Conservation (phyloP, 2,113 vertebrate genomes). For the Hydrolagus affinis region DNA sequence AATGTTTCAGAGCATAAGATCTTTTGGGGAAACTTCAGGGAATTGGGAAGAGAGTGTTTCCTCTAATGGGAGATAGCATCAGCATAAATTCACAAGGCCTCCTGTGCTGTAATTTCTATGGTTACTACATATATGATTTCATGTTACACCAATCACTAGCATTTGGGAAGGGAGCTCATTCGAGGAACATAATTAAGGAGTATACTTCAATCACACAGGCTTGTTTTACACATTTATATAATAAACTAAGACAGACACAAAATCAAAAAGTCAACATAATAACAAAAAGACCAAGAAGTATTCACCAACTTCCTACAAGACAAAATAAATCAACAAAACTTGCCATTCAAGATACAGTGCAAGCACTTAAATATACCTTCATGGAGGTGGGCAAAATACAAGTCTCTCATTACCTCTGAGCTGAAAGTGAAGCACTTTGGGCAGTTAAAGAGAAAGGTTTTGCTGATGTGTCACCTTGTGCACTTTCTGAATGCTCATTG, state of each 20-base stretch:
- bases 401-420: slow-evolving; percentile 37
- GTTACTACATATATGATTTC: no score
- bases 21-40: no score
- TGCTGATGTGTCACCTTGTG: slow-evolving; percentile 35
- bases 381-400: slow-evolving; percentile 33
- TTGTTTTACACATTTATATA: background rate
- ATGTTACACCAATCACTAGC: no score
- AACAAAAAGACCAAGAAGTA: background rate
- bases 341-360: slow-evolving; percentile 43
- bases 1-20: no score
- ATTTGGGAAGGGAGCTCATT: no score
- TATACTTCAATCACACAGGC: background rate
- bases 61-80: no score
- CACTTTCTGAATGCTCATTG: slow-evolving; percentile 35
- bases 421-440: slow-evolving; percentile 36
- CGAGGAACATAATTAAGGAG: no score
- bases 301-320: background rate
- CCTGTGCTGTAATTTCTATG: no score
- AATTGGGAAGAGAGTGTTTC: no score
- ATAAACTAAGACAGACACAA: background rate
- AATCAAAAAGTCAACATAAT: background rate
- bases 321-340: slow-evolving; percentile 22
- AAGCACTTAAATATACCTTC: slow-evolving; percentile 37
- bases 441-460: slow-evolving; percentile 31
- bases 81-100: no score